Conservation (phyloP, 1,140 invertebrate genomes). For the Polypedilum pembai region DNA sequence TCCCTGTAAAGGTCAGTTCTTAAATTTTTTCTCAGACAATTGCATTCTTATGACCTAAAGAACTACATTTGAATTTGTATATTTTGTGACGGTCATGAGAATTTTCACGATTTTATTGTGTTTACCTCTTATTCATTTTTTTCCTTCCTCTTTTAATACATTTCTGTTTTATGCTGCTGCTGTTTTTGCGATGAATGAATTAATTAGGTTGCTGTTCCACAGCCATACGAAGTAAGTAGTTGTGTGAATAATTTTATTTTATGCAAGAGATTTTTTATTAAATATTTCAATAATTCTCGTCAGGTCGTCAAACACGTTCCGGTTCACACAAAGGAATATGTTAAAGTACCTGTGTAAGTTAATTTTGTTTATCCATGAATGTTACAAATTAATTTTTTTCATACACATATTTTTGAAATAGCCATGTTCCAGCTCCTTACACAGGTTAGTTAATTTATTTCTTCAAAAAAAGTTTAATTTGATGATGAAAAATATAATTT, state of each 20-base stretch:
- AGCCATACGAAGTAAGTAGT: conserved; percentile 24
- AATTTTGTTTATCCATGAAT: background rate
- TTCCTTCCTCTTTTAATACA: background rate
- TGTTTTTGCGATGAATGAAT: background rate
- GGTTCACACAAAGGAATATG: conserved; percentile 57
- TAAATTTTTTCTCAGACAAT: no score
- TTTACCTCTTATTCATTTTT: background rate
- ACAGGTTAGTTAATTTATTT: conserved; percentile 48
- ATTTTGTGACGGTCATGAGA: background rate
- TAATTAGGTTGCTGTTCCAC: conserved; percentile 25
- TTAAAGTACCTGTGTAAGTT: conserved; percentile 47
- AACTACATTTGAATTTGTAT: background rate
- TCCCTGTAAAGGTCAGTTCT: conserved; percentile 6
- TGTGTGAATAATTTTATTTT: no score
- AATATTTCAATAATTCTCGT: no score
- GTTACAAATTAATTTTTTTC: background rate
- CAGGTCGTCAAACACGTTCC: conserved; percentile 48
- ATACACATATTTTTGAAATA: background rate
- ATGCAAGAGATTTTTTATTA: no score
- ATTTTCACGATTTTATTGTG: background rate
- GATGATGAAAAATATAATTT: background rate
- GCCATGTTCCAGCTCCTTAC: conserved; percentile 57
- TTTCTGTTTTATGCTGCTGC: background rate
- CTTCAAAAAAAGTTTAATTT: background rate
- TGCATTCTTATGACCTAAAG: background rate